Evolutionary conservation across 2,888 invertebrate genomes (phyloP).

Genomic region (Nemurella pictetii): DNA sequence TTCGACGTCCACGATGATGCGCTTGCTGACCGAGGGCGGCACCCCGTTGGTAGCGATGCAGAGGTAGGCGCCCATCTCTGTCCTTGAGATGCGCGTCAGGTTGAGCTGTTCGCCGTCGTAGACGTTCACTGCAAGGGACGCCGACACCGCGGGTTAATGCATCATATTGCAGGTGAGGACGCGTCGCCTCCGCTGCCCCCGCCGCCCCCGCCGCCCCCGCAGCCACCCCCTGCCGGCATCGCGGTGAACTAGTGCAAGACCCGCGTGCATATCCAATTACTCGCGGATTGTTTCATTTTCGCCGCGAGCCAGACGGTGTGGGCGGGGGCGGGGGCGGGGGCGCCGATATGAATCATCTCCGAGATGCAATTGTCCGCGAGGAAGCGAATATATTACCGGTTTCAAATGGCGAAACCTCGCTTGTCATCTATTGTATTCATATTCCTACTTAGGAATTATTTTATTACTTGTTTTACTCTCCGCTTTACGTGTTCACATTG

Average conservation of each 20-base stretch:
- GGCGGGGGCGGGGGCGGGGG: no score
- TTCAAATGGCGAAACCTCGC: no score
- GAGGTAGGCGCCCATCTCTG: slow-evolving; percentile 84
- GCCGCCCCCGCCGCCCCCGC: no score
- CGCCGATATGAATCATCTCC: neutral
- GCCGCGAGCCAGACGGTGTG: neutral
- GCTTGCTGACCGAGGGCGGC: slow-evolving; percentile 88
- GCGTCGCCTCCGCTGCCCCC: no score
- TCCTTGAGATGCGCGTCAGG: slow-evolving; percentile 82
- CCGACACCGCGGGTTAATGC: no score
- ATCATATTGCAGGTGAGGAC: neutral
- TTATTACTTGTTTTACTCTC: no score
- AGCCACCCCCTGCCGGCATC: no score
- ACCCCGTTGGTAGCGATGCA: slow-evolving; percentile 86
- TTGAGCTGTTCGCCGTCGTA: slow-evolving; percentile 85
- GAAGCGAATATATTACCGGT: neutral
- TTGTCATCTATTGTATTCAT: no score
- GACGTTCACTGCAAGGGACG: slow-evolving; percentile 65
- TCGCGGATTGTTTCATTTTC: neutral
- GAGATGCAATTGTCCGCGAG: neutral
- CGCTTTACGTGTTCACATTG: no score
- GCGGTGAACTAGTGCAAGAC: no score
- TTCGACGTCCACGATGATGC: slow-evolving; percentile 89
- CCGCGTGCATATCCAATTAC: neutral
- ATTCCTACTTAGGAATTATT: no score